These are phyloP conservation scores for Meda fulgida DNA, from an alignment of 2,797 vertebrate species.

Conservation along the genomic window DNA sequence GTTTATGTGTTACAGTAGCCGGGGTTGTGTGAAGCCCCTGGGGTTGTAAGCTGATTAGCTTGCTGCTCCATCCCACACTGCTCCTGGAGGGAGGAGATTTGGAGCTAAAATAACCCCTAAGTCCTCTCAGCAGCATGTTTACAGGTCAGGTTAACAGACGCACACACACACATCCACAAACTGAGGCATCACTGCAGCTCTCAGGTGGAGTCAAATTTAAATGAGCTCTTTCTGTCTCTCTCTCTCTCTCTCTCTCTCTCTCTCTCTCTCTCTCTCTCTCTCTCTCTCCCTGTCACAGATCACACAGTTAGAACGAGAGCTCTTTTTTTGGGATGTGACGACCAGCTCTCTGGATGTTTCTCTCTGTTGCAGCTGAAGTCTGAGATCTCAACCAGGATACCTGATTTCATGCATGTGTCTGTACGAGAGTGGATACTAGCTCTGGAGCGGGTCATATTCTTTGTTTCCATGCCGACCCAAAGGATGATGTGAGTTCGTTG, in stretches of 20 bases:
- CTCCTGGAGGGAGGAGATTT: slow-evolving; percentile 83
- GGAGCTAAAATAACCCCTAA: slow-evolving; percentile 89
- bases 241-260: slow-evolving; percentile 35
- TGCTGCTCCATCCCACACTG: slow-evolving; percentile 73
- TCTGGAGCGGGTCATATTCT: neutral
- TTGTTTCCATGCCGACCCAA: slow-evolving; percentile 34
- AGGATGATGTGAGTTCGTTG: slow-evolving; percentile 29
- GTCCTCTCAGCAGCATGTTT: slow-evolving; percentile 82
- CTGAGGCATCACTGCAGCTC: slow-evolving; percentile 28
- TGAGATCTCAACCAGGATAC: slow-evolving; percentile 7
- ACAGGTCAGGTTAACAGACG: slow-evolving; percentile 63
- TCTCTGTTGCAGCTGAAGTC: neutral
- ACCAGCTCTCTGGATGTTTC: slow-evolving; percentile 21
- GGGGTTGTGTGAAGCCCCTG: slow-evolving; percentile 69
- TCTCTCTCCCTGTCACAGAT: slow-evolving; percentile 49
- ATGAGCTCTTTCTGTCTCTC: slow-evolving; percentile 56
- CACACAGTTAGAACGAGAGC: slow-evolving; percentile 30
- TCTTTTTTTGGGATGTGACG: neutral
- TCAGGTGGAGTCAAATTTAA: slow-evolving; percentile 53
- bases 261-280: no score
- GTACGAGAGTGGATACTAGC: neutral
- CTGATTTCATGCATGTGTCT: slow-evolving; percentile 7
- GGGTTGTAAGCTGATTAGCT: slow-evolving; percentile 90
- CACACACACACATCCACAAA: slow-evolving; percentile 2
- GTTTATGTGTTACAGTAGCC: slow-evolving; percentile 15